Evolutionary conservation across 2,888 invertebrate genomes (phyloP).

Genomic region (Reticulitermes lucifugus): DNA sequence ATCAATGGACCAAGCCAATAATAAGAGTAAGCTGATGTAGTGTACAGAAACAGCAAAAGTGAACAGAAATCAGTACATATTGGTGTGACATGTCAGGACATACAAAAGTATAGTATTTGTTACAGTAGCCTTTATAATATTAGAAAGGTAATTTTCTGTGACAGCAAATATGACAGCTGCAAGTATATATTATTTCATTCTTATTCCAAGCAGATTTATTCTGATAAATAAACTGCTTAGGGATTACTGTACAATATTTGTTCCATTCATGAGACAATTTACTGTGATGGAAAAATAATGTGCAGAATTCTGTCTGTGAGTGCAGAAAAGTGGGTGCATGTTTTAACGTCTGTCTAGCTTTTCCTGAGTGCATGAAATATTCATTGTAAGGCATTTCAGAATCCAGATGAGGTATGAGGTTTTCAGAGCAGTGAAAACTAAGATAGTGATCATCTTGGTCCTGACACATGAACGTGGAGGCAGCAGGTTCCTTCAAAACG

Average conservation of each 20-base stretch:
- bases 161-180: not conserved
- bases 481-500: no score
- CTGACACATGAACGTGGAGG: no score
- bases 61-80: slow-evolving; percentile 2
- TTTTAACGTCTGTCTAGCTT: not conserved
- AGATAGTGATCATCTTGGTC: no score
- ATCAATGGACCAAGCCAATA: slow-evolving; percentile 43
- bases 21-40: not conserved
- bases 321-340: not conserved
- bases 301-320: not conserved
- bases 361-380: not conserved
- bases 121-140: not conserved
- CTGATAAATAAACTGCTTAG: not conserved
- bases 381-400: not conserved
- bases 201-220: not conserved
- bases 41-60: not conserved
- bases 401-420: no score
- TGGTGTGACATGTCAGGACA: not conserved
- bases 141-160: not conserved
- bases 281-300: not conserved
- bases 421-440: no score
- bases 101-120: not conserved
- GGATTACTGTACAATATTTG: not conserved
- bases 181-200: not conserved
- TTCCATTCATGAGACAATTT: not conserved